Evolutionary conservation across 2,888 invertebrate genomes (phyloP).

Genomic region (Odontothrips loti): DNA sequence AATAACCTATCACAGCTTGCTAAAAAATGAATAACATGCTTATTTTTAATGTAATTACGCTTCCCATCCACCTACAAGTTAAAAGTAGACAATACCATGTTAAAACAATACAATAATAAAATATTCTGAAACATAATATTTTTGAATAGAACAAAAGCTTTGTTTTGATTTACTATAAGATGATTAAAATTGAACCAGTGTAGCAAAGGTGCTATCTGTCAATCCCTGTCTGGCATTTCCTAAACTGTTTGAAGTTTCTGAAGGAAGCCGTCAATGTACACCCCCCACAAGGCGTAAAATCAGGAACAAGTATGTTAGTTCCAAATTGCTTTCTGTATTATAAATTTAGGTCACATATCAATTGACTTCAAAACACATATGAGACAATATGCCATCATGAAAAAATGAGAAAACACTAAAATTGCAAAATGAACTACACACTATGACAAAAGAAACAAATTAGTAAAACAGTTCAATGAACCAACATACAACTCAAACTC

Average conservation of each 20-base stretch:
- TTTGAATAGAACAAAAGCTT: neutral
- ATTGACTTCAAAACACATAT: neutral
- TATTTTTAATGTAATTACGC: neutral
- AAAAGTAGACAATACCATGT: slow-evolving; percentile 12
- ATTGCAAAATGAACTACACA: neutral
- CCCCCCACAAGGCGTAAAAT: neutral
- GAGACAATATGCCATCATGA: neutral
- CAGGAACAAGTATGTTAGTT: neutral
- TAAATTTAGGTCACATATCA: neutral
- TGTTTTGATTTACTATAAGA: neutral
- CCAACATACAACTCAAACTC: neutral
- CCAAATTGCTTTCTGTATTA: neutral
- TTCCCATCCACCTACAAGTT: neutral
- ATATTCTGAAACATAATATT: neutral
- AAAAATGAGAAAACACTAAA: neutral
- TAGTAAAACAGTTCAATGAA: neutral
- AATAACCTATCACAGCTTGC: slow-evolving; percentile 23
- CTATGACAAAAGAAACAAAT: neutral
- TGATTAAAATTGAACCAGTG: neutral
- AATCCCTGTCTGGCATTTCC: neutral
- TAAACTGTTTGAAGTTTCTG: neutral
- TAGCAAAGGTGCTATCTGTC: neutral
- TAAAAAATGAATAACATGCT: slow-evolving; percentile 9
- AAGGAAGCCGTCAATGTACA: neutral
- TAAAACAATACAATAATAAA: slow-evolving; percentile 15